phyloP scores from a whole-genome alignment of 2,797 vertebrate species.

The Myripristis jacobus region DNA sequence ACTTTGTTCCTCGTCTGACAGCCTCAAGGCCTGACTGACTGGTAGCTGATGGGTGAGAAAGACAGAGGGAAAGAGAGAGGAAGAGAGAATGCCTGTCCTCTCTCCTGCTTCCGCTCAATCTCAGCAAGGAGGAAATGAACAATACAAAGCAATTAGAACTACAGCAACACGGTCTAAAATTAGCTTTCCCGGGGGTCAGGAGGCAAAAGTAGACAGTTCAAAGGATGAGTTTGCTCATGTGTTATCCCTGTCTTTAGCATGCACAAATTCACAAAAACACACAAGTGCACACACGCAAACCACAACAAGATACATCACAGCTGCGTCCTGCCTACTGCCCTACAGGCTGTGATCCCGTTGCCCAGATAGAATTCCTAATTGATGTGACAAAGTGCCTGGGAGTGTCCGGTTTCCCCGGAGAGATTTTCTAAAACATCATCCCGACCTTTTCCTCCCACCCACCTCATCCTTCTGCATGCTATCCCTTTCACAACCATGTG shows the following conservation, averaged over 20 bases:
- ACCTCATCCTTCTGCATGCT: conserved; percentile 56
- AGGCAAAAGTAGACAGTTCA: conserved; percentile 68
- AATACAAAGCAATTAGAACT: conserved; percentile 69
- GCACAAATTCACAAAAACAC: conserved; percentile 32
- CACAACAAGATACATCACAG: conserved; percentile 62
- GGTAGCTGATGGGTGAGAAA: conserved; percentile 56
- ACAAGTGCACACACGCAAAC: conserved; percentile 12
- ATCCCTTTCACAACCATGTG: conserved; percentile 67
- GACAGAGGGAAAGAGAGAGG: conserved; percentile 16
- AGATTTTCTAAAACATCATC: conserved; percentile 73
- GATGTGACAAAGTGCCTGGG: conserved; percentile 79
- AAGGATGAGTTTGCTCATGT: conserved; percentile 46
- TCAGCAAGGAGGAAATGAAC: conserved; percentile 67
- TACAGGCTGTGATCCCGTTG: conserved; percentile 71
- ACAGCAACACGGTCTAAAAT: conserved; percentile 42
- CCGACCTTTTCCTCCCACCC: conserved; percentile 55
- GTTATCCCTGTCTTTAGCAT: conserved; percentile 20
- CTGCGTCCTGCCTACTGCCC: conserved; percentile 64
- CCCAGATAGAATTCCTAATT: conserved; percentile 82
- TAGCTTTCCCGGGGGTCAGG: conserved; percentile 65
- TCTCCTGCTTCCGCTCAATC: conserved; percentile 40
- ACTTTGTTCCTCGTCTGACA: conserved; percentile 81
- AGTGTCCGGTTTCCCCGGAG: conserved; percentile 78
- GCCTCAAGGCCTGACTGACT: conserved; percentile 77
- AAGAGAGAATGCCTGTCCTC: conserved; percentile 41